Base-by-base conservation (phyloP, 1,140 invertebrate species). In the Zaprionus nigranus region DNA sequence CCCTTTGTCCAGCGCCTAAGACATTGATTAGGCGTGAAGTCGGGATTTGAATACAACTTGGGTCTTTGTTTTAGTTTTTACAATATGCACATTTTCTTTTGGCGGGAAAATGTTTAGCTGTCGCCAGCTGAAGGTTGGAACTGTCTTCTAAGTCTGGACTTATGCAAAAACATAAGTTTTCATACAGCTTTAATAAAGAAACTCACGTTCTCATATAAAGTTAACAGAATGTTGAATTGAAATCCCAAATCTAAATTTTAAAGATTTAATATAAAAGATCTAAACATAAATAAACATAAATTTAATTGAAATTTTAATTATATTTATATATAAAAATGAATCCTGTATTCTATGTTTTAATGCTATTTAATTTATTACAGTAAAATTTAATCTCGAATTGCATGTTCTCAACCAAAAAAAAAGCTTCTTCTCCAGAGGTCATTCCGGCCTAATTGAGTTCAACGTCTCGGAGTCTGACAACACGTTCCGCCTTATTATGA, bases 1-100 rank as follows among this genome's bases (percentile, higher is more conserved):
- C 77, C 49, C 64, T 73, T 87, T 88, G 78, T 84, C 78, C 85
- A 71, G 74, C 79, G 71, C 72, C 70, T 81, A 69, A 69, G 76
- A 58, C 66, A 65, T 81, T 90, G 85, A 88, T 88, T 88, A 88
- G 85, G 85, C 85, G 85, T 88, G 85, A 88, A 88, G 85, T 84
- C 53, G 63, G 81, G 72, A 87, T 87, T 88, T 87, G 71, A 87
- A 87, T 87, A 87, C 79, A 77, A 75, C 53, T 51, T 67, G 38
- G 43, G 40, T 20, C 58, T 54, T 60, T 59, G 53, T 66, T 58
- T 78, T 49, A 75, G 67, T 17, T 12, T 5, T 65, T 26, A 36
- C 64, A 72, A 51, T 64, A 59, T 72, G 67, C 49, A 53, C 64
- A 78, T 54, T 30, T 40, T 36, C 66, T 88, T 60, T 30, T 81